Conservation (phyloP, 2,888 invertebrate genomes). For the Dimorphilus gyrociliatus region DNA sequence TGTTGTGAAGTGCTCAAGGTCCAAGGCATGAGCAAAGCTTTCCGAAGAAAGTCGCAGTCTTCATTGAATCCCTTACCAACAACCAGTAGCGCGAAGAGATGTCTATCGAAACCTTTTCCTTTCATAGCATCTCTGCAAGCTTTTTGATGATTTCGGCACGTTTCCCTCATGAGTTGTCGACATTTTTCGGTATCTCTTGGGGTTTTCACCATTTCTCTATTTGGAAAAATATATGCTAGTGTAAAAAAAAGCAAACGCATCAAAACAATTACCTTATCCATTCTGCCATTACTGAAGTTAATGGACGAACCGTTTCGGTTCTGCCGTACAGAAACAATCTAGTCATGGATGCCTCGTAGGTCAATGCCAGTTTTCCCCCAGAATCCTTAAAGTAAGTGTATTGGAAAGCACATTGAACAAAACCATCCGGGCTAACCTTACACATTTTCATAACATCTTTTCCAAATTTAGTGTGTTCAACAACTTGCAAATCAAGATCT, state of each 20-base stretch:
- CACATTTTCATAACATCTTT: constrained; percentile 41
- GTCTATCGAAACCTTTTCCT: constrained; percentile 40
- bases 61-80: constrained; percentile 39
- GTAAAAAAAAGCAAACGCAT: no score
- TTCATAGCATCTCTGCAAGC: constrained; percentile 41
- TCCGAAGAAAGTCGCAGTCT: constrained; percentile 40
- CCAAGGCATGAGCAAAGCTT: constrained; percentile 40
- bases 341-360: constrained; percentile 42
- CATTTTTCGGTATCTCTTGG: constrained; percentile 24
- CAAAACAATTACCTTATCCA: constrained; percentile 34
- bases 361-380: constrained; percentile 37
- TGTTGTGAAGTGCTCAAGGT: constrained; percentile 42
- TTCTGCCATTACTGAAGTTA: constrained; percentile 32
- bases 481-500: constrained; percentile 38
- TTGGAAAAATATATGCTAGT: constrained; percentile 5
- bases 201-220: constrained; percentile 33
- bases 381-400: constrained; percentile 38
- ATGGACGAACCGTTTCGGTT: constrained; percentile 41
- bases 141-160: constrained; percentile 36
- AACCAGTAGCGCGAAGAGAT: constrained; percentile 41
- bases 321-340: constrained; percentile 39
- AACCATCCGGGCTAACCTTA: constrained; percentile 42
- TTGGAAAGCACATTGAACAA: constrained; percentile 40
- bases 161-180: constrained; percentile 27
- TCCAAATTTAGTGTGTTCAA: constrained; percentile 38